These are phyloP conservation scores for Drosophila grimshawi DNA, from an alignment of 1,140 invertebrate genomes.

Conservation along the genomic window DNA sequence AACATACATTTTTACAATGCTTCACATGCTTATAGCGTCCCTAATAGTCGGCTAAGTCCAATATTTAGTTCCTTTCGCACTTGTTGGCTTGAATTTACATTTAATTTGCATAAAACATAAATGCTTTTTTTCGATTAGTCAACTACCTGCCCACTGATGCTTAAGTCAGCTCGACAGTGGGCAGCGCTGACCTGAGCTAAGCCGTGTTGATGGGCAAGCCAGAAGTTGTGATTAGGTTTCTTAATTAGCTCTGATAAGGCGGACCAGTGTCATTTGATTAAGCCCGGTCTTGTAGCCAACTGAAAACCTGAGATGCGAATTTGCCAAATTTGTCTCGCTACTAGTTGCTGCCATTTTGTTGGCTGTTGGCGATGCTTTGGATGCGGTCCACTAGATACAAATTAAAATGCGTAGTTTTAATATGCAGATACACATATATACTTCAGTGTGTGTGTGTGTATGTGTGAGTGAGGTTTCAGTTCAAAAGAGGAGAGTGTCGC, in stretches of 20 bases:
- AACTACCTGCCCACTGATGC: constrained; percentile 55
- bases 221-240: constrained; percentile 63
- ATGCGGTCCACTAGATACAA: constrained; percentile 16
- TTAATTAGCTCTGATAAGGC: constrained; percentile 66
- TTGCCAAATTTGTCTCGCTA: constrained; percentile 27
- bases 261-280: constrained; percentile 26
- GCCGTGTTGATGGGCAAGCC: constrained; percentile 39
- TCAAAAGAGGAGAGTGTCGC: constrained; percentile 75
- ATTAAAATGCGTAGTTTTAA: constrained; percentile 23
- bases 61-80: constrained; percentile 29
- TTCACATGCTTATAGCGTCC: constrained; percentile 3
- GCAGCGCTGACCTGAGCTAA: constrained; percentile 6
- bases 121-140: constrained; percentile 65
- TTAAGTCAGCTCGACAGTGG: background rate
- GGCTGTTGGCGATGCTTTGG: constrained; percentile 25
- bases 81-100: constrained; percentile 70
- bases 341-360: background rate
- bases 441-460: no score
- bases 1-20: background rate
- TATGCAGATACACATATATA: background rate
- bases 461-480: constrained; percentile 33
- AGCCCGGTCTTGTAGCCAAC: background rate
- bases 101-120: constrained; percentile 76
- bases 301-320: background rate
- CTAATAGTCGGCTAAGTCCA: constrained; percentile 9